Base-by-base conservation (phyloP, 1,140 invertebrate genomes). In the Popillia japonica region DNA sequence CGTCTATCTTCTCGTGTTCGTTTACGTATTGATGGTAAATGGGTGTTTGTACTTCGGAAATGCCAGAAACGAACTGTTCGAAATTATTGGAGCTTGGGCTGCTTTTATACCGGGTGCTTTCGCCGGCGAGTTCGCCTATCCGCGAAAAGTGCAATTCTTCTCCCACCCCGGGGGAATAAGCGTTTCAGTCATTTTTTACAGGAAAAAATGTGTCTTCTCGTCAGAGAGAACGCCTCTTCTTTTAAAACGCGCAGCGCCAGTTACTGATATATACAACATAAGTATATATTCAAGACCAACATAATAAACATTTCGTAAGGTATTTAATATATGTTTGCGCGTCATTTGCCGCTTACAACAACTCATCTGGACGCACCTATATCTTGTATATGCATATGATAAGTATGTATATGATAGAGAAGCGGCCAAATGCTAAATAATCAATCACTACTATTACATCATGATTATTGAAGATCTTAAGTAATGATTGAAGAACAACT, bases 11-110 rank as follows among this genome's bases (percentile, higher is more conserved):
- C 86, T 86, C 86, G 85, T 72, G 17, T 72, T 85, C 74, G 79
- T 68, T 23, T 34, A 20, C 27, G 61, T 68, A 34, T 34, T 2
- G 61, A 68, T 68, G 61, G 61, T 68, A 55, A 55, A 55, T 55
- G 48, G 48, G 48, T 68, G 61, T 68, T 22, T 68, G 61, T 68
- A 68, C 61, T 22, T 86, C 87, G 87, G 88, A 87, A 88, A 90
- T 91, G 89, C 90, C 90, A 90, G 87, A 91, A 86, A 88, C 88
- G 90, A 90, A 92, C 91, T 92, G 91, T 89, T 91, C 92, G 90
- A 89, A 90, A 89, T 90, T 89, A 89, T 88, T 88, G 86, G 86
- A 86, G 85, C 86, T 87, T 88, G 88, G 87, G 84, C 88, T 87
- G 89, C 90, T 91, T 92, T 87, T 90, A 90, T 90, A 90, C 87